Evolutionary conservation across 2,888 invertebrate genomes (phyloP), one percentile per base, ranked within the genome.

Genomic region (Synanthedon formicaeformis): DNA sequence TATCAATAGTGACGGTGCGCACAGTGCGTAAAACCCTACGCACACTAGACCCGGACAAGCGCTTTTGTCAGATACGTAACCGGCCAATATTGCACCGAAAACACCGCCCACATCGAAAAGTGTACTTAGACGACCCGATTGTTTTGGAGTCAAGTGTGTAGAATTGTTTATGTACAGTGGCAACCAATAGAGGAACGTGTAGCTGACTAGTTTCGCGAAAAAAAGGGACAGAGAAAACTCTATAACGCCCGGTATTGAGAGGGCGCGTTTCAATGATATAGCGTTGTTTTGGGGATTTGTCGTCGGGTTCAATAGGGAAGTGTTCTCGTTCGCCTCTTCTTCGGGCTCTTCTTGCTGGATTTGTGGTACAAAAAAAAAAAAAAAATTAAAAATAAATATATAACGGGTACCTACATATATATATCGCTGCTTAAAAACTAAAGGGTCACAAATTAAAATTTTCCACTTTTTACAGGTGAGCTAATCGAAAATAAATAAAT

Each of bases 161-260:
- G 94, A 93, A 50, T 90, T 89, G 57, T 92, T 91, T 55, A 99
- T 96, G 69, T 97, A 98, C 4, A 93, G 79, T 18, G 98, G 98
- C 69, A 99, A 88, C 98, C 98, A 99, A 75, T 95, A 98, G 51
- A 98, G 90, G 85, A 98, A 98, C 55, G 98, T 98, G 73, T 99
- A 98, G 76, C 96, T 96, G 67, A 98, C 98, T 45, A 98, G 90
- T 81, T 99, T 99, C 12, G 97, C 95, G 81, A 98, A 98, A 83
- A 98, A 98, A 48, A 98, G 89, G 49, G 96, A 96, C 49, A 98
- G 75, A 0, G 98, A 96, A 84, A 94, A 99, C 84, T 98, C 97
- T 3, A 96, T 62, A 1, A 99, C 98, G 40, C 98, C 98, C 0
- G 98, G 97, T 69, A 98, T 97, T 64, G 86, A 82, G 1, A 96